Evolutionary conservation across 1,140 invertebrate genomes (phyloP).

Genomic region (Proales similis): DNA sequence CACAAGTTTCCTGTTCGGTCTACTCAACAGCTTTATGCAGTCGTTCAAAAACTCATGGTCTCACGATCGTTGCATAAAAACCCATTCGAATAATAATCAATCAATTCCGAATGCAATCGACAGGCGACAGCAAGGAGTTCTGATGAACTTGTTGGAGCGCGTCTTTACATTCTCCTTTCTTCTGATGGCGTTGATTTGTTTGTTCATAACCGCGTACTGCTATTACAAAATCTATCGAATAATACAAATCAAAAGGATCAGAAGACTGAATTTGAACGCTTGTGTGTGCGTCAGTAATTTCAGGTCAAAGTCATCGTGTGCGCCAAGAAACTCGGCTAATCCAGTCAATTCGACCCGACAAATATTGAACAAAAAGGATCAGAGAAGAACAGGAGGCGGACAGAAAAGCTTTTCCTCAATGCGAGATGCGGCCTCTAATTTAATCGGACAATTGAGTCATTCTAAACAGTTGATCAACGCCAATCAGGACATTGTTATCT

Average conservation of each 20-base stretch:
- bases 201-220: slow-evolving; percentile 9
- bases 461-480: too few species aligned
- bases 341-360: slow-evolving; percentile 3
- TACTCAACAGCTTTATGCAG: slow-evolving; percentile 3
- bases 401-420: slow-evolving; percentile 1
- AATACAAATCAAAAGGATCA: slow-evolving; percentile 21
- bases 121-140: too few species aligned
- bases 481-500: too few species aligned
- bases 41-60: slow-evolving; percentile 4
- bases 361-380: slow-evolving; percentile 7
- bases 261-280: slow-evolving; percentile 17
- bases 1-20: neutral
- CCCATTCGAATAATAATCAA: slow-evolving; percentile 15
- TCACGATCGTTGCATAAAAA: slow-evolving; percentile 15
- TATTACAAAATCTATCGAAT: slow-evolving; percentile 35
- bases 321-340: too few species aligned
- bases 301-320: too few species aligned
- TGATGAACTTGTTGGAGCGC: slow-evolving; percentile 6
- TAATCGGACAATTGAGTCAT: too few species aligned
- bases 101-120: neutral
- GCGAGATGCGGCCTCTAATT: too few species aligned
- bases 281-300: too few species aligned
- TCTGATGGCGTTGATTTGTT: neutral
- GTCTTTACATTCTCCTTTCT: slow-evolving; percentile 20
- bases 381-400: slow-evolving; percentile 6